Evolutionary conservation across 2,797 vertebrate species (phyloP).

Genomic region (Limnodromus scolopaceus): DNA sequence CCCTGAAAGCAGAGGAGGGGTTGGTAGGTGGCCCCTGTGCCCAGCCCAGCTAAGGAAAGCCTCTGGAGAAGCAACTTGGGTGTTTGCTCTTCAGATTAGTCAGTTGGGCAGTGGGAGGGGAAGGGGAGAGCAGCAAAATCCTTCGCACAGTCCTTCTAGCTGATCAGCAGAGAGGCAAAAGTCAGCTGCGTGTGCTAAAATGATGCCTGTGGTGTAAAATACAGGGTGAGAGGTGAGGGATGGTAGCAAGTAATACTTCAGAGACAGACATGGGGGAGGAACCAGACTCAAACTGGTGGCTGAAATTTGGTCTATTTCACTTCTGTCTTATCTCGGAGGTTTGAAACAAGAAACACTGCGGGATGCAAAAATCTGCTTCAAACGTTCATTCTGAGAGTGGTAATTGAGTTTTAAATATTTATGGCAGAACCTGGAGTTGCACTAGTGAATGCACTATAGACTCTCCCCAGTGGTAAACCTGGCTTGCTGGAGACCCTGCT

Average conservation of each 20-base stretch:
- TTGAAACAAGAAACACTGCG: background rate
- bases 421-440: background rate
- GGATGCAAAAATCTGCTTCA: background rate
- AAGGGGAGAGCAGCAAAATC: background rate
- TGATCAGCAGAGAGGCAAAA: background rate
- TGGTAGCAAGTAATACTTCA: background rate
- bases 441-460: background rate
- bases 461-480: background rate
- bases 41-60: background rate
- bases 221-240: background rate
- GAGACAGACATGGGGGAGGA: background rate
- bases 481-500: background rate
- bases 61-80: background rate
- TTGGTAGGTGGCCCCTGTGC: background rate
- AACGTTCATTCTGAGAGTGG: background rate
- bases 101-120: accelerated
- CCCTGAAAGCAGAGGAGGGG: background rate
- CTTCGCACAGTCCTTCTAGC: background rate
- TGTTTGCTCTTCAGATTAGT: background rate
- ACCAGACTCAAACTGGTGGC: background rate
- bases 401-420: slow-evolving; percentile 48
- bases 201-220: background rate
- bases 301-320: background rate
- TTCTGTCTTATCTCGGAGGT: background rate
- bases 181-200: background rate